Evolutionary conservation across 2,888 invertebrate genomes (phyloP), one percentile per base, ranked within the genome.

Genomic region (Operophtera brumata): DNA sequence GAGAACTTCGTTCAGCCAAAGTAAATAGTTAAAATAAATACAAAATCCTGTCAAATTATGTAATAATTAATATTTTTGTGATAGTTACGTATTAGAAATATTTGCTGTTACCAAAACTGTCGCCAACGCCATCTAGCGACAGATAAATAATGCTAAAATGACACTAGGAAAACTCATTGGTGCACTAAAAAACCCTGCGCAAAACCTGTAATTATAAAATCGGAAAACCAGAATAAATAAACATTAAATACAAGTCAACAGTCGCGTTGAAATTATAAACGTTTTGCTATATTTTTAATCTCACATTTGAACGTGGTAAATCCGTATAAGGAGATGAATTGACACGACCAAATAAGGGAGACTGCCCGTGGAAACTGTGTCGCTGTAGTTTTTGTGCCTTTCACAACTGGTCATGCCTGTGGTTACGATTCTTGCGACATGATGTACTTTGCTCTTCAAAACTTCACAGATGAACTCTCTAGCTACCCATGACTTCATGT

Each of bases 361-460:
- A 62, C 59, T 66, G 62, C 69, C 69, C 79, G 82, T 82, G 84
- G 81, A 80, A 86, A 84, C 80, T 79, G 79, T 81, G 84, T 67
- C 83, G 72, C 54, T 59, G 50, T 64, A 66, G 66, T 78, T 78
- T 77, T 80, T 80, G 73, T 72, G 59, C 67, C 69, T 75, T 74
- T 74, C 70, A 57, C 62, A 69, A 64, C 55, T 57, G 57, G 61
- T 61, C 69, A 65, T 59, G 61, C 4, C 20, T 20, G 2, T 70
- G 59, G 61, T 71, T 76, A 70, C 73, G 60, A 73, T n/a, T 20
- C 71, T 67, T 65, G 59, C 62, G 55, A 62, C 65, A 68, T 65
- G 60, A 55, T 57, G 54, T 57, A 7, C 2, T 44, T 52, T 47
- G 25, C 13, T 43, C 46, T 40, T 51, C 50, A 47, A 20, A 20